phyloP scores from a whole-genome alignment of 2,797 vertebrate genomes.

The Telmatherina bonti region DNA sequence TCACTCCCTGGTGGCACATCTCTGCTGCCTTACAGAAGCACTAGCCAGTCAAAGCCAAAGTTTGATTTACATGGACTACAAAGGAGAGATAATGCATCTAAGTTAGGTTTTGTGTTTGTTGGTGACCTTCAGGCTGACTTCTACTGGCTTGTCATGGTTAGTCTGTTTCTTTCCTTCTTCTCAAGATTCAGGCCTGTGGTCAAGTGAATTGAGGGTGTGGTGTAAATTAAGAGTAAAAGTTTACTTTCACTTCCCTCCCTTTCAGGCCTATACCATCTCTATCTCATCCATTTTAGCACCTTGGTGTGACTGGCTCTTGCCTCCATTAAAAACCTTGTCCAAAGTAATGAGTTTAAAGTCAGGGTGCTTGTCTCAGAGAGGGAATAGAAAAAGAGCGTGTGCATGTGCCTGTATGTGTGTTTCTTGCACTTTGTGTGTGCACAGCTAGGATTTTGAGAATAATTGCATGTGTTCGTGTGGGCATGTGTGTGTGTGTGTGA shows the following conservation, averaged over 20 bases:
- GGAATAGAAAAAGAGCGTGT: slow-evolving; percentile 35
- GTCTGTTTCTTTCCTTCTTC: slow-evolving; percentile 17
- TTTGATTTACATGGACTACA: slow-evolving; percentile 36
- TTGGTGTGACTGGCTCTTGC: slow-evolving; percentile 38
- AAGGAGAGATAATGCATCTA: slow-evolving; percentile 9
- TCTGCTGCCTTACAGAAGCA: slow-evolving; percentile 51
- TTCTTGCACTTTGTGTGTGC: slow-evolving; percentile 11
- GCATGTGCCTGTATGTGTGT: slow-evolving; percentile 15
- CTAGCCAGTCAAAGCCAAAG: slow-evolving; percentile 23
- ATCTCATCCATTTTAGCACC: slow-evolving; percentile 44
- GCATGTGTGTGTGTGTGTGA: slow-evolving; percentile 19
- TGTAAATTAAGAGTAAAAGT: slow-evolving; percentile 52
- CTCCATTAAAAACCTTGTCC: slow-evolving; percentile 78
- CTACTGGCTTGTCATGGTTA: neutral
- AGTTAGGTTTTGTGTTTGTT: neutral
- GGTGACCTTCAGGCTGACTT: slow-evolving; percentile 18
- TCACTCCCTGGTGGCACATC: slow-evolving; percentile 66
- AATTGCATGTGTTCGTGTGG: slow-evolving; percentile 44
- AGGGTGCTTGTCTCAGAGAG: slow-evolving; percentile 58
- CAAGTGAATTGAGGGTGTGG: slow-evolving; percentile 15
- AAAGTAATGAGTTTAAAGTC: slow-evolving; percentile 76
- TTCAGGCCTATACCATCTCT: slow-evolving; percentile 17
- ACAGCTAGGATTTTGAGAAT: slow-evolving; percentile 56
- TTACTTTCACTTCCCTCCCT: slow-evolving; percentile 25
- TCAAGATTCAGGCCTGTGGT: slow-evolving; percentile 18